A percentile compares a stretch with the other conserved stretches of the same genome.
These are phyloP conservation scores for Tetramorium parvispinum DNA, from an alignment of 1,140 invertebrate species.

Conservation along the genomic window DNA sequence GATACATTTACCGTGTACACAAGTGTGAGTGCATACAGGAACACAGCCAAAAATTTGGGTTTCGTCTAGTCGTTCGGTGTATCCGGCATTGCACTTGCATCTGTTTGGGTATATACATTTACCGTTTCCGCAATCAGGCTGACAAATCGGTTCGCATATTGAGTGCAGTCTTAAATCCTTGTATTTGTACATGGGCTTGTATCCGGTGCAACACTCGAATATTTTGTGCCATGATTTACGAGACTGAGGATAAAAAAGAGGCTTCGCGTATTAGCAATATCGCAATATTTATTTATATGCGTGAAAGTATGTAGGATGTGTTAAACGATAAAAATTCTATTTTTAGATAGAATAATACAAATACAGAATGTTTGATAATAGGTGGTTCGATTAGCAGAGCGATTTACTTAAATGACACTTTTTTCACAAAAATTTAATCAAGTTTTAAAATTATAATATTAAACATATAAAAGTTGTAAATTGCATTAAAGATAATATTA, in stretches of 20 bases:
- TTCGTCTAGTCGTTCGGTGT: not conserved
- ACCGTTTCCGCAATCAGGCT: conserved; percentile 86
- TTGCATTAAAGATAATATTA: not conserved
- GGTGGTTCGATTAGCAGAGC: not conserved
- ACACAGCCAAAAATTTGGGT: conserved; percentile 40
- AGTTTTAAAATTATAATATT: conserved; percentile 2
- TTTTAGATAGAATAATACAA: not conserved
- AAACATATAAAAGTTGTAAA: not conserved
- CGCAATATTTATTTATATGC: not conserved
- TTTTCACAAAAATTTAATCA: not conserved
- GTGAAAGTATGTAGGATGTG: not conserved
- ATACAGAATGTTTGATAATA: not conserved
- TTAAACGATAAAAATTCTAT: not conserved
- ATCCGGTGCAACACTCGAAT: conserved; percentile 87
- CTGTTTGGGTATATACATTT: conserved; percentile 87
- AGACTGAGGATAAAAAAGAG: conserved; percentile 51
- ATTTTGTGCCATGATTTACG: not conserved
- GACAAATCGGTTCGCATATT: conserved; percentile 87
- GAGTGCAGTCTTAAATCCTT: too few relatives aligned
- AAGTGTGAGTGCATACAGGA: conserved; percentile 62
- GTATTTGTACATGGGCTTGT: too few relatives aligned
- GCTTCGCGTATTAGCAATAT: not conserved
- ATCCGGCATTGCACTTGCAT: conserved; percentile 82
- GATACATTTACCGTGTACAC: conserved; percentile 70
- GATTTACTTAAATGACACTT: not conserved